A percentile compares a stretch with the other conserved stretches of the same genome.
These are phyloP conservation scores for Sitta carolinensis DNA, from an alignment of 2,797 vertebrate genomes.

Conservation along the genomic window DNA sequence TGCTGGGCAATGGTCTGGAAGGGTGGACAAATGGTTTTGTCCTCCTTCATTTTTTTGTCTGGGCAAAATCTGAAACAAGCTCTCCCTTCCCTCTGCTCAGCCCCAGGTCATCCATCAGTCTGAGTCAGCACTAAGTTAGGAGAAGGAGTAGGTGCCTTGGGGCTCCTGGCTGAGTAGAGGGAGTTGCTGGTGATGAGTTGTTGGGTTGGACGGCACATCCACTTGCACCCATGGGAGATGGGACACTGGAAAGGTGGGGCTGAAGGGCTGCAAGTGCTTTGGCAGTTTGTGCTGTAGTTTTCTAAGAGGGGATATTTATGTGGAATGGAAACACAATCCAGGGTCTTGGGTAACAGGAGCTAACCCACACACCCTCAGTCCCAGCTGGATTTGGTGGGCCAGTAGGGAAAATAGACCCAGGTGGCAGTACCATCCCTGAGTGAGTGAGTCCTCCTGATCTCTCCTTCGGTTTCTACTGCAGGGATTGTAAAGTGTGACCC, in stretches of 20 bases:
- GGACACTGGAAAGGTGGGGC: not conserved
- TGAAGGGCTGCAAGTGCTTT: not conserved
- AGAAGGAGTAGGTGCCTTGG: not conserved
- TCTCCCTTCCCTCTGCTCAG: not conserved
- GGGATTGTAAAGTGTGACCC: conserved; percentile 97
- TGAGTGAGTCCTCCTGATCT: not conserved
- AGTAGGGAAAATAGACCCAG: not conserved
- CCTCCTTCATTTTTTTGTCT: not conserved
- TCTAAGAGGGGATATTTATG: not conserved
- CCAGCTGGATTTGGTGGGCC: not conserved
- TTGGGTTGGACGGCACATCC: not conserved
- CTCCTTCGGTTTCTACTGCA: conserved; percentile 65
- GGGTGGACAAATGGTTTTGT: not conserved
- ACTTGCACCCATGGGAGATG: not conserved
- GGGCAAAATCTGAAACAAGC: not conserved
- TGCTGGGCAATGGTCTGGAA: conserved; percentile 46
- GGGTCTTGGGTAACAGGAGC: not conserved
- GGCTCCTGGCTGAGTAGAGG: not conserved
- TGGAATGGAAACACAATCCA: not conserved
- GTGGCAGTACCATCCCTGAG: not conserved
- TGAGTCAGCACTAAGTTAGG: not conserved
- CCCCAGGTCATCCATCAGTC: not conserved
- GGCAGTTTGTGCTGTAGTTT: not conserved
- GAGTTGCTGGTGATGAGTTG: not conserved
- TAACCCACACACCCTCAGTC: not conserved